Evolutionary conservation across 2,113 vertebrate species (phyloP).

Genomic region (Microtus ochrogaster): DNA sequence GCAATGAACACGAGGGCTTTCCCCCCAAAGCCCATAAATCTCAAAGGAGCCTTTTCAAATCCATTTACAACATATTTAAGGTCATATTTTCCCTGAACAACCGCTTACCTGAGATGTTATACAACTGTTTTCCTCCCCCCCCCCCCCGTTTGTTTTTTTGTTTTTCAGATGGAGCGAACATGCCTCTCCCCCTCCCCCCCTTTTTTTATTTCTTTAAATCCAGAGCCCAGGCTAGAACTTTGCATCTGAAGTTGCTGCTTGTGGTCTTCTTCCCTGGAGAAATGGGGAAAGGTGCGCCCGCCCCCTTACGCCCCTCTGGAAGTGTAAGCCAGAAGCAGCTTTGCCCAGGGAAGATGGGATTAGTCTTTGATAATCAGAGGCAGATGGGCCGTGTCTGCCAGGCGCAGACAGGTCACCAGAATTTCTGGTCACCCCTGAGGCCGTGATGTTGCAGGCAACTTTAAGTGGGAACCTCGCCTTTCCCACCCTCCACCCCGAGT

Average conservation of each 20-base stretch:
- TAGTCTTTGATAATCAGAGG: conserved; percentile 62
- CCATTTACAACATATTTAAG: conserved; percentile 88
- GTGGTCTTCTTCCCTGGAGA: background rate
- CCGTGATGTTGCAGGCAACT: background rate
- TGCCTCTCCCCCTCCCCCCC: background rate
- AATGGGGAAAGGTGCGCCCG: background rate
- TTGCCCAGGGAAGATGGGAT: conserved; percentile 46
- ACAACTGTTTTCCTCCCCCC: conserved; percentile 67
- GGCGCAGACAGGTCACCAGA: conserved; percentile 59
- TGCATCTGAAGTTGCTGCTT: conserved; percentile 59
- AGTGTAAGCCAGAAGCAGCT: background rate
- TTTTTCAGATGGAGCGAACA: conserved; percentile 63
- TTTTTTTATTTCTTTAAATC: conserved; percentile 24
- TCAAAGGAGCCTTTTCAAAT: conserved; percentile 89
- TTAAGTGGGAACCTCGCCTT: conserved; percentile 36
- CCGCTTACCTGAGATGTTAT: conserved; percentile 71
- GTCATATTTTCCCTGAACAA: conserved; percentile 94
- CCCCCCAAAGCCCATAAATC: conserved; percentile 90
- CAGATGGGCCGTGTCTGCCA: conserved; percentile 8
- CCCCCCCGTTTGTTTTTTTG: conserved; percentile 21
- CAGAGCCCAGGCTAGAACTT: conserved; percentile 68
- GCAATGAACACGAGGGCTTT: conserved; percentile 95
- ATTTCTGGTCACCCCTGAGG: background rate
- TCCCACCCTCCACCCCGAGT: conserved; percentile 26
- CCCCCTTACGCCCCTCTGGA: background rate